Base-by-base conservation (phyloP, 2,797 vertebrate genomes). In the Myotis daubentonii region DNA sequence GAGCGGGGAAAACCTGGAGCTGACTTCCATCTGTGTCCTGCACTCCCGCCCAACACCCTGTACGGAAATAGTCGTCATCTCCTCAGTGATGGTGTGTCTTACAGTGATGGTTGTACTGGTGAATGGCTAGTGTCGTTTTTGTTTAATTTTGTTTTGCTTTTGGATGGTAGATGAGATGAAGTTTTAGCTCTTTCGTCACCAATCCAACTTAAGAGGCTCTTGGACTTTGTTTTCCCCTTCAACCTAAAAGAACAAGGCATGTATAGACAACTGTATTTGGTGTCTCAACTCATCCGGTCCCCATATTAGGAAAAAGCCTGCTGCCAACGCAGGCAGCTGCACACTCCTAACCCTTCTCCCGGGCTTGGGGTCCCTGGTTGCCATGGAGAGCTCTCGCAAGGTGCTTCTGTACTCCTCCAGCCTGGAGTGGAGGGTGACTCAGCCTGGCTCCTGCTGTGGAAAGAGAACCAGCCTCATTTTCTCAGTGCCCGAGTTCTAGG, bases 401-500 rank as follows among this genome's bases (percentile, higher is more conserved):
- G 94, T 96, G 96, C 95, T 97, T 95, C 74, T 91, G 30, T 96
- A 86, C 71, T 88, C 93, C 72, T 81, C 70, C 83, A 96, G 85
- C 93, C 93, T 96, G 82, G 82, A 94, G 85, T 22, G 12, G 86
- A 95, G 80, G 92, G 78, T 95, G 38, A 87, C 74, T 66, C 84
- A 80, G 88, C 90, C 93, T 94, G 78, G 76, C 71, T 96, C 92
- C 91, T 92, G 93, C 93, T 96, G 9, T 89, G 94, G 89, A 88
- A 86, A 95, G 44, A 95, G 89, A 96, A 94, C 96, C 92, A 96
- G 94, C 93, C 93, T 97, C 96, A 85, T 88, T 70, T 96, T 94
- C 96, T 97, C 88, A 82, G 36, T 95, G 86, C 86, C 94, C 92
- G 96, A 96, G 93, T 83, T 93, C 91, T 93, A 93, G 78, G 94